phyloP scores from a whole-genome alignment of 2,113 vertebrate species.

The Gila orcuttii region DNA sequence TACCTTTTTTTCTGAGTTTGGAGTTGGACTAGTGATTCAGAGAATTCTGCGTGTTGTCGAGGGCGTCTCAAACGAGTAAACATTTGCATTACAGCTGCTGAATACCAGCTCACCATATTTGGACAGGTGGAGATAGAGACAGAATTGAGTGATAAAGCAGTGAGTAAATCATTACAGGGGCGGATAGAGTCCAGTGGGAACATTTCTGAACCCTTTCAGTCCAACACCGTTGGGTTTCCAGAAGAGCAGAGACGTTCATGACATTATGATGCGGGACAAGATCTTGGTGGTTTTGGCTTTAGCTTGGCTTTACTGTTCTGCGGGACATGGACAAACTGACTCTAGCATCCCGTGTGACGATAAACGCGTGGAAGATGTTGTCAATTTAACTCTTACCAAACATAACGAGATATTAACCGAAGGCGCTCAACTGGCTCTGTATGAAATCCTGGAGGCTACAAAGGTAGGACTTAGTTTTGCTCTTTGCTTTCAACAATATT shows the following conservation, averaged over 20 bases:
- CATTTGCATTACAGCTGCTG: slow-evolving; percentile 51
- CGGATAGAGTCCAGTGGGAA: slow-evolving; percentile 19
- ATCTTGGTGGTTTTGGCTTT: slow-evolving; percentile 48
- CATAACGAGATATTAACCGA: slow-evolving; percentile 49
- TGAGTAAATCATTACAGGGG: slow-evolving; percentile 51
- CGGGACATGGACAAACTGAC: slow-evolving; percentile 11
- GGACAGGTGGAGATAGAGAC: slow-evolving; percentile 41
- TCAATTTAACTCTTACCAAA: slow-evolving; percentile 42
- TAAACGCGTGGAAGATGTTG: slow-evolving; percentile 36
- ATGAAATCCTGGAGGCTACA: slow-evolving; percentile 55
- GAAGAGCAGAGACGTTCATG: not conserved
- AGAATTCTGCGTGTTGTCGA: slow-evolving; percentile 1
- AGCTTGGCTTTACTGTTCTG: slow-evolving; percentile 43
- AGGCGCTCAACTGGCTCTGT: slow-evolving; percentile 57
- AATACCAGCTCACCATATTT: slow-evolving; percentile 45
- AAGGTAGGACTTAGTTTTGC: slow-evolving; percentile 46
- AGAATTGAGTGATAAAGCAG: slow-evolving; percentile 29
- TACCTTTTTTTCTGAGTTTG: not conserved
- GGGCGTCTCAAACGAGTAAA: slow-evolving; percentile 52
- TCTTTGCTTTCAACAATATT: not conserved
- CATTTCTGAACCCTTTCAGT: slow-evolving; percentile 1
- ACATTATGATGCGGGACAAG: slow-evolving; percentile 45
- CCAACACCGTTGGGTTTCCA: slow-evolving; percentile 8
- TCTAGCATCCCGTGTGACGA: slow-evolving; percentile 53
- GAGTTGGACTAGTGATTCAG: slow-evolving; percentile 50